Evolutionary conservation across 2,113 vertebrate genomes (phyloP).

Genomic region (Potamarius usumacintae): DNA sequence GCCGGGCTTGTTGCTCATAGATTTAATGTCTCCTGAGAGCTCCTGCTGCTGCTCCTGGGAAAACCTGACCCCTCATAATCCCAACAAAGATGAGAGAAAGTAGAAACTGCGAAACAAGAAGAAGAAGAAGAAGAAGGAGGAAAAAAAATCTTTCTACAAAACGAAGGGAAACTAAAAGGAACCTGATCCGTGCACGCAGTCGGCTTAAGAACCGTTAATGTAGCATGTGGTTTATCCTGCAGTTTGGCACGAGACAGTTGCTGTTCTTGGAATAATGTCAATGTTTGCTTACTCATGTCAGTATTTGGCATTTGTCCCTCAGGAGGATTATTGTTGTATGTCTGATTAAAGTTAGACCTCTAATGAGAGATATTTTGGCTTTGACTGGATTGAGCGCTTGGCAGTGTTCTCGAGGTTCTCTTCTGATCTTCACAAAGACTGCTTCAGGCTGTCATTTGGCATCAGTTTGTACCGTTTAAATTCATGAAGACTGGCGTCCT

Average conservation of each 20-base stretch:
- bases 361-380: constrained; percentile 29
- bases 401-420: constrained; percentile 40
- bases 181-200: constrained; percentile 19
- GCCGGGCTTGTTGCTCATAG: constrained; percentile 60
- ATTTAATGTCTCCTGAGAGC: constrained; percentile 62
- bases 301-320: constrained; percentile 44
- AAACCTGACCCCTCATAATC: constrained; percentile 42
- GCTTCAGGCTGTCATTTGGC: constrained; percentile 59
- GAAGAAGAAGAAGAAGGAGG: neutral
- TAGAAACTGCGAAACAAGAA: constrained; percentile 30
- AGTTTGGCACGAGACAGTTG: constrained; percentile 17
- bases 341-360: constrained; percentile 48
- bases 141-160: neutral
- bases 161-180: constrained; percentile 9
- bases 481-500: constrained; percentile 29
- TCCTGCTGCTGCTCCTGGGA: constrained; percentile 48
- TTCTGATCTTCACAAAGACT: constrained; percentile 42
- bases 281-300: constrained; percentile 44
- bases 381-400: constrained; percentile 15
- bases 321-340: constrained; percentile 42
- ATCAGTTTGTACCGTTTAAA: constrained; percentile 41
- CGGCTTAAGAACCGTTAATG: constrained; percentile 3
- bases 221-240: constrained; percentile 31
- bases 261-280: constrained; percentile 42
- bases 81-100: constrained; percentile 25